Conservation (phyloP, 2,113 vertebrate species). For the Thalassarche chlororhynchos region DNA sequence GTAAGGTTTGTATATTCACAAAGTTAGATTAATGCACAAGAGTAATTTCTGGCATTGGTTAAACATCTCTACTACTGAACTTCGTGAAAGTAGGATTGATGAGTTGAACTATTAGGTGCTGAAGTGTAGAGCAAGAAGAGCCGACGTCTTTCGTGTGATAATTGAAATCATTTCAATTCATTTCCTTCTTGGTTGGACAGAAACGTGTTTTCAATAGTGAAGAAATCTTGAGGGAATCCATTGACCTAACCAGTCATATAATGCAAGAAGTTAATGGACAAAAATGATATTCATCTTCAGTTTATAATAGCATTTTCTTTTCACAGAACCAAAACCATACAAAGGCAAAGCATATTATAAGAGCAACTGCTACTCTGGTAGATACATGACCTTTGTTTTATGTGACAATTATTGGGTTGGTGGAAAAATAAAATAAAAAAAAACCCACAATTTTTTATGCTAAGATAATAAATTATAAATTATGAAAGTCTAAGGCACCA, state of each 20-base stretch:
- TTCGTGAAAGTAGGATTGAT: conserved; percentile 31
- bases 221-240: conserved; percentile 78
- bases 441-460: conserved; percentile 71
- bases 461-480: conserved; percentile 81
- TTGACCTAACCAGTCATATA: conserved; percentile 73
- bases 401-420: conserved; percentile 64
- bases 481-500: conserved; percentile 76
- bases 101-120: conserved; percentile 55
- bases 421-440: conserved; percentile 71
- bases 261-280: conserved; percentile 78
- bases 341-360: conserved; percentile 27
- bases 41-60: conserved; percentile 21
- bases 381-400: conserved; percentile 69
- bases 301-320: conserved; percentile 72
- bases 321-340: conserved; percentile 17
- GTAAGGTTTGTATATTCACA: conserved; percentile 7
- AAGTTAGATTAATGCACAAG: background rate
- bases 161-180: conserved; percentile 80
- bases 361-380: background rate
- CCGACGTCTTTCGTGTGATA: conserved; percentile 58
- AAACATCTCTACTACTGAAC: conserved; percentile 47
- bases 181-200: conserved; percentile 75
- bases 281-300: conserved; percentile 77
- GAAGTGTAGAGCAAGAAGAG: conserved; percentile 53
- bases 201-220: conserved; percentile 74